A percentile compares a stretch with the other conserved stretches of the same genome.
Conservation (phyloP, 2,888 invertebrate genomes). For the Noctua janthina region DNA sequence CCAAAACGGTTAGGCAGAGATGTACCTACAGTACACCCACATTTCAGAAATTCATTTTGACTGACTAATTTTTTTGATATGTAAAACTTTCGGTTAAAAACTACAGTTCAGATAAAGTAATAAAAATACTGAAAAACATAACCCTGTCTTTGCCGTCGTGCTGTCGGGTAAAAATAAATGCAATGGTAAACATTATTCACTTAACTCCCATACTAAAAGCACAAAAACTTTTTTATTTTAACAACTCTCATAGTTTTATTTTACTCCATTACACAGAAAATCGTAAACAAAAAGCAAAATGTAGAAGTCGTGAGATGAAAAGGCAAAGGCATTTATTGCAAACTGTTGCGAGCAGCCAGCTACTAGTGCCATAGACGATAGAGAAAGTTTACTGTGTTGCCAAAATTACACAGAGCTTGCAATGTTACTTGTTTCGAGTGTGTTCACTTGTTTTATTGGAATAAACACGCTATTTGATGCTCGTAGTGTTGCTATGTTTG, state of each 20-base stretch:
- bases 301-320: conserved; percentile 38
- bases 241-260: conserved; percentile 18
- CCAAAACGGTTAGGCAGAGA: not conserved
- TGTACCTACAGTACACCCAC: not conserved
- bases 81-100: not conserved
- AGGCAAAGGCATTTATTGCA: conserved; percentile 50
- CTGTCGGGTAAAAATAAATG: not conserved
- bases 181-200: not conserved
- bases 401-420: conserved; percentile 57
- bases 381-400: conserved; percentile 56
- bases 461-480: conserved; percentile 37
- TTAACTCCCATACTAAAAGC: not conserved
- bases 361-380: conserved; percentile 46
- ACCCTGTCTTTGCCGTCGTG: not conserved
- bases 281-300: conserved; percentile 39
- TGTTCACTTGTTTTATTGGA: conserved; percentile 61
- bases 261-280: conserved; percentile 25
- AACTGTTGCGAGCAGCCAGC: conserved; percentile 49
- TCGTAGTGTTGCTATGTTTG: conserved; percentile 10
- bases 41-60: not conserved
- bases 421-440: conserved; percentile 54
- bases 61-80: not conserved
- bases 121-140: not conserved
- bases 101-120: not conserved
- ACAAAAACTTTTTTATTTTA: conserved; percentile 5